phyloP scores from a whole-genome alignment of 2,888 invertebrate species.

The Orthosia incerta region DNA sequence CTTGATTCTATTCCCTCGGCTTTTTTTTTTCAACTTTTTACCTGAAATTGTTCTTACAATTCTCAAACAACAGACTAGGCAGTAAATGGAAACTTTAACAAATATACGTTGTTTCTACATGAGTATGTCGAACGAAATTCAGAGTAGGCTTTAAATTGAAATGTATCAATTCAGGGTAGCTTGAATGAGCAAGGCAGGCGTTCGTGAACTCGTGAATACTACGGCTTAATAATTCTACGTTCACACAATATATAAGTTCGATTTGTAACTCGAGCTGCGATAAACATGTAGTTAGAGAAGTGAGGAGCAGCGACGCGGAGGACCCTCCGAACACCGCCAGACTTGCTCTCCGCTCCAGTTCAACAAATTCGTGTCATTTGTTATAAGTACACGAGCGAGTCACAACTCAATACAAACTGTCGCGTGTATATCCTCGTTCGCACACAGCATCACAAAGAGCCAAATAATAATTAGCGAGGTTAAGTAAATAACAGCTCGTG shows the following conservation, averaged over 20 bases:
- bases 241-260: slow-evolving; percentile 75
- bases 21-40: slow-evolving; percentile 10
- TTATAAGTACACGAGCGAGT: slow-evolving; percentile 74
- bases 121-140: slow-evolving; percentile 49
- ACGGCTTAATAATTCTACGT: slow-evolving; percentile 72
- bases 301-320: slow-evolving; percentile 64
- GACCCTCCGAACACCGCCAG: slow-evolving; percentile 66
- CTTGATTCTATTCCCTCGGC: slow-evolving; percentile 5
- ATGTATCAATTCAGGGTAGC: slow-evolving; percentile 66
- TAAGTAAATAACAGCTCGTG: slow-evolving; percentile 31
- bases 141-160: slow-evolving; percentile 61
- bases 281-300: slow-evolving; percentile 76
- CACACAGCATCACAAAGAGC: slow-evolving; percentile 18
- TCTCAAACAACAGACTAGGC: slow-evolving; percentile 12
- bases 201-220: slow-evolving; percentile 69
- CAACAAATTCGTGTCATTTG: slow-evolving; percentile 85
- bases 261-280: slow-evolving; percentile 76
- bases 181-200: slow-evolving; percentile 58
- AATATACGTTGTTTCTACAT: slow-evolving; percentile 25
- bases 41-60: slow-evolving; percentile 8
- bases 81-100: slow-evolving; percentile 9
- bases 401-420: slow-evolving; percentile 74
- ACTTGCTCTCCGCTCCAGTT: slow-evolving; percentile 76
- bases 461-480: slow-evolving; percentile 32
- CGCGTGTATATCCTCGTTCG: slow-evolving; percentile 7